Conservation (phyloP, 2,797 vertebrate species). For the Hylomyscus alleni region DNA sequence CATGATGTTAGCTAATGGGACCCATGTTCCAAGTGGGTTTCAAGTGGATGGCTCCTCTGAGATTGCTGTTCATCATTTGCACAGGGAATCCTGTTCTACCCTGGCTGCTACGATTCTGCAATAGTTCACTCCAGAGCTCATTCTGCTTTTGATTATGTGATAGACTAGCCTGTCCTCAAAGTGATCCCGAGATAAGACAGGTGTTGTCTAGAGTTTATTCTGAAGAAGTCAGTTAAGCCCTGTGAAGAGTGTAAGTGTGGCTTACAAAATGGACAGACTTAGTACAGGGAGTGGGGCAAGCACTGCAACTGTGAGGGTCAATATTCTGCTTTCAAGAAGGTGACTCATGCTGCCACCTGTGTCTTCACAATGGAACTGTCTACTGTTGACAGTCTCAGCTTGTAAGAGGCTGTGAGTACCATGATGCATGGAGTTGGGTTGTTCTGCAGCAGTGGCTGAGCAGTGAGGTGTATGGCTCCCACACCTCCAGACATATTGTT, state of each 20-base stretch:
- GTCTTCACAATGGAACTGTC: not conserved
- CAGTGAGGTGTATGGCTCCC: no score
- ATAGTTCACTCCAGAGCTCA: not conserved
- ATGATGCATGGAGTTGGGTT: not conserved
- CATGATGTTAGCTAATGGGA: conserved; percentile 11
- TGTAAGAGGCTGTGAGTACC: not conserved
- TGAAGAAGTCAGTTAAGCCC: not conserved
- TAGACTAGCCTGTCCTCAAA: not conserved
- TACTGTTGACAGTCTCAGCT: not conserved
- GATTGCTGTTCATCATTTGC: not conserved
- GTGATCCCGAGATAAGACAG: not conserved
- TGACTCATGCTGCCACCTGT: not conserved
- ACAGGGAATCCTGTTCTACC: not conserved
- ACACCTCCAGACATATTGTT: no score
- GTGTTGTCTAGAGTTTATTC: not conserved
- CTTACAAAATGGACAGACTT: not conserved
- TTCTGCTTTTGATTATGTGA: not conserved
- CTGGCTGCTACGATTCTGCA: not conserved
- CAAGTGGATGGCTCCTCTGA: not conserved
- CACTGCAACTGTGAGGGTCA: not conserved
- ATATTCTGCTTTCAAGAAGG: not conserved
- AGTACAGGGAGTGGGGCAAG: not conserved
- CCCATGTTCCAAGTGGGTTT: not conserved
- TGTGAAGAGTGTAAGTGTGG: not conserved
- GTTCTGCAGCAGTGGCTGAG: no score